phyloP scores from a whole-genome alignment of 2,888 invertebrate genomes.

The Scaeva pyrastri region DNA sequence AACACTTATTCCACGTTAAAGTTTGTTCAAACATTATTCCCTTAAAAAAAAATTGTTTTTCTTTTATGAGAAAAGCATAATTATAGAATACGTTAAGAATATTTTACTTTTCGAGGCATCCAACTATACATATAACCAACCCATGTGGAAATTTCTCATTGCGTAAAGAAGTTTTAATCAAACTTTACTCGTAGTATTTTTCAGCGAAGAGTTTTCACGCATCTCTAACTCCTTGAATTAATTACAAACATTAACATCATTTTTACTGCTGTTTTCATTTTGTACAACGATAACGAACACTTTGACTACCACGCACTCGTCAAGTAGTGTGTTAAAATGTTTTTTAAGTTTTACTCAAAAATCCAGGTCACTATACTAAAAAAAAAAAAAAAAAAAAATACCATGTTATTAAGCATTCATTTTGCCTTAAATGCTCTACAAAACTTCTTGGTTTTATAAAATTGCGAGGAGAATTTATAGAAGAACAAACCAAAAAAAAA shows the following conservation, averaged over 20 bases:
- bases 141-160: not conserved
- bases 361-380: slow-evolving; percentile 45
- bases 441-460: slow-evolving; percentile 36
- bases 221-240: not conserved
- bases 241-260: slow-evolving; percentile 27
- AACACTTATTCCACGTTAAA: too few relatives aligned
- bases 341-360: slow-evolving; percentile 22
- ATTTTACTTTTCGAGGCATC: too few relatives aligned
- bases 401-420: slow-evolving; percentile 31
- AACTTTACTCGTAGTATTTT: too few relatives aligned
- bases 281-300: too few relatives aligned
- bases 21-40: too few relatives aligned
- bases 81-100: too few relatives aligned
- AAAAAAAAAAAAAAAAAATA: slow-evolving; percentile 27
- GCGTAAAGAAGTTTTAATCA: not conserved
- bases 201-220: too few relatives aligned
- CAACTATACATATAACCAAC: too few relatives aligned
- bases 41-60: too few relatives aligned
- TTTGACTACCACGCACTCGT: slow-evolving; percentile 29
- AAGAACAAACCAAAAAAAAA: too few relatives aligned
- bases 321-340: slow-evolving; percentile 27
- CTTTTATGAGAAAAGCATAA: too few relatives aligned
- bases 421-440: slow-evolving; percentile 33
- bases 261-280: slow-evolving; percentile 4
- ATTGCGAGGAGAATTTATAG: not conserved